A percentile compares a stretch with the other conserved stretches of the same genome.
Evolutionary conservation across 2,797 vertebrate species (phyloP).

Genomic region (Coilia nasus): DNA sequence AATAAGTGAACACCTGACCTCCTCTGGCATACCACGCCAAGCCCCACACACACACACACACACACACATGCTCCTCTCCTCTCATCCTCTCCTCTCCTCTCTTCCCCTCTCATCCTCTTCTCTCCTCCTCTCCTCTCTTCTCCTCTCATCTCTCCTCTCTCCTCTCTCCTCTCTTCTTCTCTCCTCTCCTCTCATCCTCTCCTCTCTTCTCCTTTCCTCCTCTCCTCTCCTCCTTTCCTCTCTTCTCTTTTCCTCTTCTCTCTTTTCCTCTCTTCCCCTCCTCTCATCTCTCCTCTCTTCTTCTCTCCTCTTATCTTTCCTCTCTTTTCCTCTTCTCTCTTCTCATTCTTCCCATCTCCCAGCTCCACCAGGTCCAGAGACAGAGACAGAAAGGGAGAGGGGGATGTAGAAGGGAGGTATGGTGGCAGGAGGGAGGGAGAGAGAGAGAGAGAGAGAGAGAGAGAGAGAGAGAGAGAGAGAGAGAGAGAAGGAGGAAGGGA

Average conservation of each 20-base stretch:
- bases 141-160: not conserved
- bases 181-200: conserved; percentile 27
- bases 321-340: not conserved
- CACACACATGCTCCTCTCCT: not conserved
- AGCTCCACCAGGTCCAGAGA: not conserved
- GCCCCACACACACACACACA: not conserved
- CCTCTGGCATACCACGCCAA: not conserved
- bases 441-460: not conserved
- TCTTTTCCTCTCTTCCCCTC: conserved; percentile 30
- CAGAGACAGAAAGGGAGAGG: not conserved
- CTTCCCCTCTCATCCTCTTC: not conserved
- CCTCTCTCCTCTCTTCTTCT: not conserved
- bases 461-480: not conserved
- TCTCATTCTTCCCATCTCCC: not conserved
- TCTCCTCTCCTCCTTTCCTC: not conserved
- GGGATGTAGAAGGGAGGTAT: not conserved
- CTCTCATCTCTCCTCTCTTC: conserved; percentile 2
- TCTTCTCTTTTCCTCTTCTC: no score
- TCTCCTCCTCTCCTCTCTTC: not conserved
- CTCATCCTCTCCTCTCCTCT: not conserved
- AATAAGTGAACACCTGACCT: conserved; percentile 24
- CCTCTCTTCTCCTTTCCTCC: no score
- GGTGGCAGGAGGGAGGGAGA: no score
- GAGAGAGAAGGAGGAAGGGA: not conserved
- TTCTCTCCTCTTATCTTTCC: not conserved